Percentiles rank a stretch among this genome's conserved stretches.
These are phyloP conservation scores for Poecile atricapillus DNA, from an alignment of 2,113 vertebrate species.

Conservation along the genomic window DNA sequence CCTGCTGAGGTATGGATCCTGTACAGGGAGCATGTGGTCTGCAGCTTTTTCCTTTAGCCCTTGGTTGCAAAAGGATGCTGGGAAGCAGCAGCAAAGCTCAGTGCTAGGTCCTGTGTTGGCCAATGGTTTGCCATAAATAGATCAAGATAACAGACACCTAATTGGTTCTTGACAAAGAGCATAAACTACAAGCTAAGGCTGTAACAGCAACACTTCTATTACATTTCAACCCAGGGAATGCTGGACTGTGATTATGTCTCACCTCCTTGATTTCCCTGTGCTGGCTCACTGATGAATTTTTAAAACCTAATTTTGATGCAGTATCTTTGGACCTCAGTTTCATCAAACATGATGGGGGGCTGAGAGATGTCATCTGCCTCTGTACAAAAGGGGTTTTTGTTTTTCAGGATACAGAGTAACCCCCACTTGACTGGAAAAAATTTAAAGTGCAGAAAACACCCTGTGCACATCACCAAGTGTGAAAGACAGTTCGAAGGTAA, in stretches of 20 bases:
- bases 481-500: not conserved
- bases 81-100: not conserved
- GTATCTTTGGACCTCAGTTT: not conserved
- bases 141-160: not conserved
- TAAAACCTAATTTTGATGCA: not conserved
- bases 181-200: not conserved
- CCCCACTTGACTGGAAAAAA: not conserved
- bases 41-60: not conserved
- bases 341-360: not conserved
- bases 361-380: not conserved
- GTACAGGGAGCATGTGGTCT: not conserved
- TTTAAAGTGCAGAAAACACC: not conserved
- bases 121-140: not conserved
- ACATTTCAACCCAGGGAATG: not conserved
- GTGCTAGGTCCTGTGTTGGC: not conserved
- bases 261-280: not conserved
- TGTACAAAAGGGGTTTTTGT: not conserved
- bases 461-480: not conserved
- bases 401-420: not conserved
- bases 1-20: not conserved
- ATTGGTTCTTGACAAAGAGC: not conserved
- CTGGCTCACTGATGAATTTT: not conserved
- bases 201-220: not conserved
- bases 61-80: not conserved
- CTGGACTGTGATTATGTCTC: not conserved